Conservation (phyloP, 2,888 invertebrate species). For the Lagria hirta region DNA sequence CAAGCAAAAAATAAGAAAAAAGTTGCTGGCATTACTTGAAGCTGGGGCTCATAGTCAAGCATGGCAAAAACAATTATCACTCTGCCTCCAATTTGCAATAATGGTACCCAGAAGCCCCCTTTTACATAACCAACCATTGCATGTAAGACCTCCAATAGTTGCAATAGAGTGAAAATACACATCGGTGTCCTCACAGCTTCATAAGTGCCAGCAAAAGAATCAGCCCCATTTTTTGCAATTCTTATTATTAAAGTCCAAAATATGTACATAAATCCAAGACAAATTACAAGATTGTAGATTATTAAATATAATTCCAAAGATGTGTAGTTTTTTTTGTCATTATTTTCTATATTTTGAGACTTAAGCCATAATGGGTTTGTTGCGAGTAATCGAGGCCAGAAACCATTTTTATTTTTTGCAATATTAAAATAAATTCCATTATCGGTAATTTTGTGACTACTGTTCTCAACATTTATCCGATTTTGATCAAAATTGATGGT, state of each 20-base stretch:
- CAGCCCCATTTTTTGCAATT: conserved; percentile 72
- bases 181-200: conserved; percentile 73
- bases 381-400: conserved; percentile 85
- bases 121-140: conserved; percentile 86
- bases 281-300: conserved; percentile 88
- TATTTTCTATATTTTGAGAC: conserved; percentile 74
- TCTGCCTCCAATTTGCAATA: conserved; percentile 78
- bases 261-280: conserved; percentile 80
- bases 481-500: conserved; percentile 68
- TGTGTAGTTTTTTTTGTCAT: conserved; percentile 76
- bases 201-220: conserved; percentile 70
- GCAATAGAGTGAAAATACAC: conserved; percentile 79
- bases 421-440: conserved; percentile 76
- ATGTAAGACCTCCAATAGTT: conserved; percentile 86
- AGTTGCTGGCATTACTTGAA: conserved; percentile 85
- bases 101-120: conserved; percentile 70
- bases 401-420: conserved; percentile 65
- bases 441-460: conserved; percentile 66
- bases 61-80: conserved; percentile 67
- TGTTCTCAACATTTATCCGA: conserved; percentile 62
- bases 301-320: conserved; percentile 81
- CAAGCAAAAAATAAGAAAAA: conserved; percentile 85
- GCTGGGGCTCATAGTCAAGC: conserved; percentile 80
- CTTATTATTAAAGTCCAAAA: conserved; percentile 71
- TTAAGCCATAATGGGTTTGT: conserved; percentile 86